These are phyloP conservation scores for Conistra vaccinii DNA, from an alignment of 2,888 invertebrate species.

Conservation along the genomic window DNA sequence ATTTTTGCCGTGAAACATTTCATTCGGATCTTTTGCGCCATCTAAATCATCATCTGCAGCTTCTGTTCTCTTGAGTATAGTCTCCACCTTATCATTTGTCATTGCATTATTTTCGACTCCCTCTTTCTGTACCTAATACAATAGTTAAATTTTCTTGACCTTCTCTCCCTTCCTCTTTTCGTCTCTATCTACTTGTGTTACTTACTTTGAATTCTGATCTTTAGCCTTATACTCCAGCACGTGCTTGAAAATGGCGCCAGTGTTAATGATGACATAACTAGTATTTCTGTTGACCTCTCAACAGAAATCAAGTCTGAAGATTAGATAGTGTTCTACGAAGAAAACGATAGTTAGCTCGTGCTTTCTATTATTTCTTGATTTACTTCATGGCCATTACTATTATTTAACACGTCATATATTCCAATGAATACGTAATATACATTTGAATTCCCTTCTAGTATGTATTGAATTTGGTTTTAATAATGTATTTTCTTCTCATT, in stretches of 20 bases:
- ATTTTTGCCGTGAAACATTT: not conserved
- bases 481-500: slow-evolving; percentile 64
- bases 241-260: slow-evolving; percentile 17
- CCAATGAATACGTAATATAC: not conserved
- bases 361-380: slow-evolving; percentile 4
- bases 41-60: not conserved
- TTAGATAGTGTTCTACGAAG: slow-evolving; percentile 43
- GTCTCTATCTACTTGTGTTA: not conserved
- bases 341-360: slow-evolving; percentile 22
- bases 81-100: not conserved
- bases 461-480: slow-evolving; percentile 18
- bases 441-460: not conserved
- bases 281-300: slow-evolving; percentile 45
- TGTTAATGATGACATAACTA: slow-evolving; percentile 16
- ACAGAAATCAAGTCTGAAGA: slow-evolving; percentile 35
- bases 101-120: not conserved
- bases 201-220: not conserved
- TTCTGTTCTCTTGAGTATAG: not conserved
- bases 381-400: not conserved
- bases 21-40: not conserved
- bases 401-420: slow-evolving; percentile 2
- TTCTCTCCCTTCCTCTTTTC: not conserved
- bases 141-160: too few relatives aligned
- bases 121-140: not conserved
- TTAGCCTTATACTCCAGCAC: slow-evolving; percentile 25